Evolutionary conservation across 2,888 invertebrate species (phyloP).

Genomic region (Pammene aurita): DNA sequence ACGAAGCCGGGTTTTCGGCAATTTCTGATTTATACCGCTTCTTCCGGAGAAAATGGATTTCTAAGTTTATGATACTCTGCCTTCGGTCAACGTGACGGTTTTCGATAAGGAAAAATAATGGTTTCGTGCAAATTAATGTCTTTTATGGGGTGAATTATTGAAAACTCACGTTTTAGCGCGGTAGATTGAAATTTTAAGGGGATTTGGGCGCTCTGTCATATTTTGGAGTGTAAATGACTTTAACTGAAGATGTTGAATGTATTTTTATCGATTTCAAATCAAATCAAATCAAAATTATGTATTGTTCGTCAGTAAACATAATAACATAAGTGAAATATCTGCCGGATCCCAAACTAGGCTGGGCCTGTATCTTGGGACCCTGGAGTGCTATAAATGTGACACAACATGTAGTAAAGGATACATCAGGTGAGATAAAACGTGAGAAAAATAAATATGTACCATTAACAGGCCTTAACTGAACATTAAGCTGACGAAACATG

Average conservation of each 20-base stretch:
- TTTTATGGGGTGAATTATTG: neutral
- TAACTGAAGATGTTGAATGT: neutral
- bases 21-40: constrained; percentile 31
- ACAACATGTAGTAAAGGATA: too few relatives aligned
- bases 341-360: too few relatives aligned
- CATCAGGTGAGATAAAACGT: too few relatives aligned
- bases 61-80: constrained; percentile 39
- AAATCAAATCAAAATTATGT: too few relatives aligned
- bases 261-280: too few relatives aligned
- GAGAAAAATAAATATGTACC: too few relatives aligned
- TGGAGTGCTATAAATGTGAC: neutral
- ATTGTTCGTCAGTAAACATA: too few relatives aligned
- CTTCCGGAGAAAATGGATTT: constrained; percentile 41
- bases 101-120: constrained; percentile 43
- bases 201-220: neutral
- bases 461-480: too few relatives aligned
- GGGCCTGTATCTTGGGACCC: too few relatives aligned
- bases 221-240: too few relatives aligned
- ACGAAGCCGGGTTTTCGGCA: constrained; percentile 28
- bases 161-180: constrained; percentile 1
- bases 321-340: too few relatives aligned
- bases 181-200: neutral
- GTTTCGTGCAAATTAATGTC: constrained; percentile 36
- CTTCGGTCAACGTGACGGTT: constrained; percentile 22
- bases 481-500: too few relatives aligned